Base-by-base conservation (phyloP, 2,888 invertebrate species). In the Folsomia manolachei region DNA sequence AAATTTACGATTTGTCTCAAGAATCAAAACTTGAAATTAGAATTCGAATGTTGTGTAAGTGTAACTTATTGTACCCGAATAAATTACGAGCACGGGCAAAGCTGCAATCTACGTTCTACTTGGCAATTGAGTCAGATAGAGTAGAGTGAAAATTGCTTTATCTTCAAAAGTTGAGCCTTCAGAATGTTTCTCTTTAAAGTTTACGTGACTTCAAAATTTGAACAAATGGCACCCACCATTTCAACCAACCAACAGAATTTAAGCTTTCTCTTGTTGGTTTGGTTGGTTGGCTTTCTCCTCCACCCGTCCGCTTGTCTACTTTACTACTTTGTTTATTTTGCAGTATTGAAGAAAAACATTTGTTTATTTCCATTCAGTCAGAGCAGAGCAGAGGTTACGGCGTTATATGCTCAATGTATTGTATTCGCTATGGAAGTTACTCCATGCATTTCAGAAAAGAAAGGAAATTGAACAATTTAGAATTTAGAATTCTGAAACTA, bases 401-500 rank as follows among this genome's bases (percentile, higher is more conserved):
- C n/a, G n/a, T n/a, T n/a, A n/a, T n/a, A n/a, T n/a, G n/a, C n/a
- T n/a, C n/a, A n/a, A n/a, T n/a, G n/a, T n/a, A n/a, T n/a, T n/a
- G n/a, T n/a, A n/a, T n/a, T n/a, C n/a, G n/a, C n/a, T n/a, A n/a
- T n/a, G n/a, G n/a, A n/a, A n/a, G 9, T 18, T 51, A 11, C 51
- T 51, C 51, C 51, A 9, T 11, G 51, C 18, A 11, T 51, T 51
- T 51, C 19, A 21, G 4, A 7, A 56, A 56, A 56, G 56, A 56
- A 39, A 14, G 56, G 56, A 56, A 56, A 56, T 56, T 56, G 56
- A 14, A 56, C 19, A n/a, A 56, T 56, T 56, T 56, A 56, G 56
- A 56, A 56, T 56, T 56, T 56, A 56, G 56, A 56, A 56, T 56
- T 56, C 56, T 56, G 56, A 56, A 56, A 56, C 11, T 56, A 56